Base-by-base conservation (phyloP, 2,888 invertebrate species). In the Phaedon cochleariae region DNA sequence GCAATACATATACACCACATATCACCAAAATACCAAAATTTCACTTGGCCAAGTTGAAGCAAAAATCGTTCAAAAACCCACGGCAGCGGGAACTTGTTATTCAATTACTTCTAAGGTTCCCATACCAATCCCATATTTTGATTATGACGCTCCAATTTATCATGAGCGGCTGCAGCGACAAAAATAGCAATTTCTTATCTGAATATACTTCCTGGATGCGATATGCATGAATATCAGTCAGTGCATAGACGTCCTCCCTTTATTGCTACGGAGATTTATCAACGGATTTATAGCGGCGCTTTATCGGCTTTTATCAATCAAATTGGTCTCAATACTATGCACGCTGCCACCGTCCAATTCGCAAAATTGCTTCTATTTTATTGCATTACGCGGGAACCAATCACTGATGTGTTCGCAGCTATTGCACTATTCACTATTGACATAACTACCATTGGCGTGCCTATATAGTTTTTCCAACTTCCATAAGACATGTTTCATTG, bases 261-360 rank as follows among this genome's bases (percentile, higher is more conserved):
- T 10, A 10, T 34, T 34, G 34, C 2, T 9, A 34, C 34, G 12
- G 34, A 34, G 34, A 34, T 34, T 34, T 34, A 34, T 34, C 34
- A 34, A 10, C 9, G 12, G 34, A 34, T 34, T 34, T 34, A 34
- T 34, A 7, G 3, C 10, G 7, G 3, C 10, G 7, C 34, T 34
- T 34, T 34, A 34, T 34, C 34, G 34, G 34, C 34, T 10, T 34
- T 34, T 34, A 34, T 34, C 34, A 34, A 62, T 62, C 64, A 59
- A 64, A 64, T 64, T 64, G 60, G 55, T 64, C 54, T 21, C 26
- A 20, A 29, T 66, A 72, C 53, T 69, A 64, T 59, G 63, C 2
- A 34, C 34, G 2, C 59, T 65, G 68, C 51, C 48, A 58, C 57
- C 62, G 53, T 64, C 51, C 59, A 55, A 60, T 64, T 55, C 51